A percentile compares a stretch with the other conserved stretches of the same genome.
phyloP scores from a whole-genome alignment of 2,797 vertebrate genomes.

The Amblyraja radiata region DNA sequence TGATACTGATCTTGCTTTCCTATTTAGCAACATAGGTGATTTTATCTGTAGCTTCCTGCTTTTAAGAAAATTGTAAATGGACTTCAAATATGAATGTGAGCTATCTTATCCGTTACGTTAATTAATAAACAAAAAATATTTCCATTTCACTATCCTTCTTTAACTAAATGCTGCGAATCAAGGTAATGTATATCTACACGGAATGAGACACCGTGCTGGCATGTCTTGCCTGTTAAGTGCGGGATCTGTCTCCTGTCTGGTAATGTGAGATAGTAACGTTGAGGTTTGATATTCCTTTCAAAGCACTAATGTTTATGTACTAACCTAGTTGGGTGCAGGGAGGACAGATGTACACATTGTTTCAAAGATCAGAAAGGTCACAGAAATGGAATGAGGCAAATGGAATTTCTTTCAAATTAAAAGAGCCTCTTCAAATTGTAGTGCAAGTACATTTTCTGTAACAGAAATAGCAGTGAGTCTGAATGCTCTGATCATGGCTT shows the following conservation, averaged over 20 bases:
- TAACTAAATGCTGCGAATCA: not conserved
- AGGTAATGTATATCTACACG: not conserved
- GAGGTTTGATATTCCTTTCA: not conserved
- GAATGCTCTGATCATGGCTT: too few relatives aligned
- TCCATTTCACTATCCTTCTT: not conserved
- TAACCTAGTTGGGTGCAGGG: not conserved
- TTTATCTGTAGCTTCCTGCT: not conserved
- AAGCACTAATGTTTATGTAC: not conserved
- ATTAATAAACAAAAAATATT: not conserved
- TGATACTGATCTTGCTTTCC: not conserved
- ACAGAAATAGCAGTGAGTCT: too few relatives aligned
- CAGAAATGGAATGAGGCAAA: too few relatives aligned
- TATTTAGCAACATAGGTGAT: not conserved
- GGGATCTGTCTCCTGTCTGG: not conserved
- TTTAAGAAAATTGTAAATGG: not conserved
- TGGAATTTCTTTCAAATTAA: too few relatives aligned
- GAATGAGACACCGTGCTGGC: not conserved
- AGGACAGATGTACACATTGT: not conserved
- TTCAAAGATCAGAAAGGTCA: too few relatives aligned
- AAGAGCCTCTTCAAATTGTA: too few relatives aligned
- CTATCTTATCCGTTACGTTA: not conserved
- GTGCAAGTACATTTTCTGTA: too few relatives aligned
- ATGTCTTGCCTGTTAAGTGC: not conserved
- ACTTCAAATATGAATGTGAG: not conserved
- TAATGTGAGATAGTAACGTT: not conserved